Evolutionary conservation across 2,888 invertebrate species (phyloP), one percentile per base, ranked within the genome.

Genomic region (Xylophagus ater): DNA sequence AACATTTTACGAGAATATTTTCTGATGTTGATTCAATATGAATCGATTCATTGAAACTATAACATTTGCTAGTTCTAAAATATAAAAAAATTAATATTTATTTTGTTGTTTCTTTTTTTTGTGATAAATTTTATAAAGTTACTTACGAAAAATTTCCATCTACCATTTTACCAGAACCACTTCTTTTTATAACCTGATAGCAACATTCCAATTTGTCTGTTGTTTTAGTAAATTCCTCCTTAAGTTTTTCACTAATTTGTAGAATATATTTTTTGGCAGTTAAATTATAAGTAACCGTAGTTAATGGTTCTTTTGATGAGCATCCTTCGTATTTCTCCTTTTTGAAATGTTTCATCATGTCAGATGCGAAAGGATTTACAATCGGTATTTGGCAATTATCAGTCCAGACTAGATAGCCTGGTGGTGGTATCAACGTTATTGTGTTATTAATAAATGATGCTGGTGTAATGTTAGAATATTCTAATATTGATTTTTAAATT

Each of bases 301-400:
- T 64, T 20, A 64, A 48, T 1, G 64, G 60, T 3, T 52, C 44
- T 2, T 45, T 47, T 19, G 50, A 60, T 5, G 67, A 59, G 52
- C 77, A 78, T 0, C 67, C 49, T 43, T 70, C 68, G 47, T 73
- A 74, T 41, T 68, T 66, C 41, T 67, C 61, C 17, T 68, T 66
- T 29, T 66, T 66, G 43, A 73, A 69, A 45, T 70, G 69, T 42
- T 65, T 59, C 56, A 65, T 69, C 10, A 72, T 67, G 44, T 72
- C 70, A 5, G 54, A 50, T 41, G 74, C 72, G 47, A 74, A 73
- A 4, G 76, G 70, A 53, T 77, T 70, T 41, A 75, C 50, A 44
- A 76, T 71, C 12, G 72, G 68, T 54, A 80, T 78, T 52, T 69
- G 71, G 51, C 80, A 81, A 52, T 68, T 71, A 25, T 73, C 65